Percentiles rank a stretch among this genome's conserved stretches.
Evolutionary conservation across 2,888 invertebrate genomes (phyloP).

Genomic region (Standfussiana lucernea): DNA sequence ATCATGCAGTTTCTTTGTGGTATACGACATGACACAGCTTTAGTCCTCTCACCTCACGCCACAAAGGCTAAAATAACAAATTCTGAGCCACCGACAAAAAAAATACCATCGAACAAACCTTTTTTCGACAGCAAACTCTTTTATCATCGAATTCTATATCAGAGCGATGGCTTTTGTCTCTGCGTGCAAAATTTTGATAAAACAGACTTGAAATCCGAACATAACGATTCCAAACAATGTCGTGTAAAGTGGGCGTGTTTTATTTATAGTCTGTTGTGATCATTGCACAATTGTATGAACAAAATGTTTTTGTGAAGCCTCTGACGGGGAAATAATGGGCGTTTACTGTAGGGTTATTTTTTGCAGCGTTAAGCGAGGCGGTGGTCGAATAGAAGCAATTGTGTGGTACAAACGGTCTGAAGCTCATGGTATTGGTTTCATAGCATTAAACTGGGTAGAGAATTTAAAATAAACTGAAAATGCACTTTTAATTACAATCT

Average conservation of each 20-base stretch:
- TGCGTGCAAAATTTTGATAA: slow-evolving; percentile 66
- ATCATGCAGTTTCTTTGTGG: not conserved
- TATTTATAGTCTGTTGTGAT: slow-evolving; percentile 87
- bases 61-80: slow-evolving; percentile 17
- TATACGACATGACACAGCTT: not conserved
- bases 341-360: slow-evolving; percentile 71
- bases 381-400: slow-evolving; percentile 58
- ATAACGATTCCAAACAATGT: slow-evolving; percentile 57
- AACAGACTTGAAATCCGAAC: slow-evolving; percentile 66
- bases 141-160: slow-evolving; percentile 51
- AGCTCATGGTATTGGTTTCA: slow-evolving; percentile 7
- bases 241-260: slow-evolving; percentile 82
- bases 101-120: not conserved
- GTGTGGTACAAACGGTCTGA: slow-evolving; percentile 27
- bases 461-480: not conserved
- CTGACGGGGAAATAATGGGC: slow-evolving; percentile 75
- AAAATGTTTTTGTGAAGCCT: slow-evolving; percentile 71
- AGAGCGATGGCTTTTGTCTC: slow-evolving; percentile 65
- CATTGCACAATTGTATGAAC: slow-evolving; percentile 79
- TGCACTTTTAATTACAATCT: not conserved
- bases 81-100: slow-evolving; percentile 7
- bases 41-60: not conserved
- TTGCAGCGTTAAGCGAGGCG: slow-evolving; percentile 55
- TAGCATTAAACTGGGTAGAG: not conserved
- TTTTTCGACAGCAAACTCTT: slow-evolving; percentile 47